These are phyloP conservation scores for Addax nasomaculatus DNA, from an alignment of 2,113 vertebrate genomes.

Conservation along the genomic window DNA sequence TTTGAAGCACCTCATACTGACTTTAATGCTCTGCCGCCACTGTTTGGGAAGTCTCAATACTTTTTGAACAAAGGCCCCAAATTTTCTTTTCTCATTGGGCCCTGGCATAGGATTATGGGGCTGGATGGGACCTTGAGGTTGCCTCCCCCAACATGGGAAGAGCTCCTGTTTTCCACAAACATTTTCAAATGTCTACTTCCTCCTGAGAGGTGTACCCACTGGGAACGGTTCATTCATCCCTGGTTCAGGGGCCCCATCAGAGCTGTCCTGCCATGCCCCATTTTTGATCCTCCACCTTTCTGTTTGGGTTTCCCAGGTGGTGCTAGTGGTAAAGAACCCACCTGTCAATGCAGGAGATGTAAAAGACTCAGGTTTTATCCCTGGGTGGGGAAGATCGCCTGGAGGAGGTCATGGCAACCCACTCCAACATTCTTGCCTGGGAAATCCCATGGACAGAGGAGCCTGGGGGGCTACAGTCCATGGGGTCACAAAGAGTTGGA, in stretches of 20 bases:
- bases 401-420: background rate
- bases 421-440: background rate
- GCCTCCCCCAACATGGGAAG: fast-evolving
- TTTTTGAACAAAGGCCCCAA: background rate
- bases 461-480: background rate
- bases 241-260: background rate
- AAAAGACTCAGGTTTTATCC: background rate
- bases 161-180: background rate
- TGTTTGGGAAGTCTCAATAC: background rate
- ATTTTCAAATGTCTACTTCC: background rate
- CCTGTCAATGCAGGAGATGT: background rate
- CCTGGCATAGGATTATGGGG: background rate
- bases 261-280: background rate
- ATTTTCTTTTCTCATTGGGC: background rate
- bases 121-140: fast-evolving
- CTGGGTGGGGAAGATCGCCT: background rate
- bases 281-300: background rate
- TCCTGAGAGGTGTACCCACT: background rate
- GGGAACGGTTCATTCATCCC: background rate
- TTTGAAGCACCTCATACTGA: fast-evolving
- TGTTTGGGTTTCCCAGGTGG: background rate
- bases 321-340: background rate
- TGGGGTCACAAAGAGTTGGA: background rate
- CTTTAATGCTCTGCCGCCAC: too few species aligned
- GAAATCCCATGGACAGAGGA: background rate